Base-by-base conservation (phyloP, 2,888 invertebrate genomes). In the Polyommatus icarus region DNA sequence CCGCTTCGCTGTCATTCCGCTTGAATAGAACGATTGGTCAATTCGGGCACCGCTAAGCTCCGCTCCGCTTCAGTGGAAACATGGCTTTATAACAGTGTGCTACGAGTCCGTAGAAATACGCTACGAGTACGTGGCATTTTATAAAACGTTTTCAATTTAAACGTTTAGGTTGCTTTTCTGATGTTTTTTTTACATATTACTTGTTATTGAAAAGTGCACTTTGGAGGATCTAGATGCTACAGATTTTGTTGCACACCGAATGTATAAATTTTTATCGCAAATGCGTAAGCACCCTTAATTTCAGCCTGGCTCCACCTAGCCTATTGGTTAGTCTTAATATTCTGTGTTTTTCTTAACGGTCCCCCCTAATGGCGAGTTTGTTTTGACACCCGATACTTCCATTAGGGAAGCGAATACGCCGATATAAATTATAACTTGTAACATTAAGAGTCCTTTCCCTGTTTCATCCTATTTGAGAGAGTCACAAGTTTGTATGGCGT, bases 331-430 rank as follows among this genome's bases (percentile, higher is more conserved):
- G 29, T 67, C 32, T 67, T 67, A 67, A 67, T 67, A 67, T 67
- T 67, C 67, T 15, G 15, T 67, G 29, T 67, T 67, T 67, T 67
- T 67, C 29, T 67, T 67, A 67, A 67, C 67, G 67, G 67, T 18
- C 29, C 29, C 61, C 67, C 29, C 15, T 67, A 67, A 67, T 67
- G 67, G 67, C 29, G 15, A 67, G 67, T 67, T 67, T 67, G 67
- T 67, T 67, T 67, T 67, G 67, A 67, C 67, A 67, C 67, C 67
- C 67, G 32, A 67, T 67, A 67, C 67, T 67, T 29, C 67, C 67
- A 67, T 67, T 67, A 67, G 67, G 61, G 32, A 67, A 67, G 61
- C 24, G 24, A 32, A 32, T 32, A 67, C 67, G 29, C 18, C 1
- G 18, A 18, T 67, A 67, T 67, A 67, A 67, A 18, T 67, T 67